Conservation (phyloP, 2,888 invertebrate genomes). For the Nephrotoma guestfalica region DNA sequence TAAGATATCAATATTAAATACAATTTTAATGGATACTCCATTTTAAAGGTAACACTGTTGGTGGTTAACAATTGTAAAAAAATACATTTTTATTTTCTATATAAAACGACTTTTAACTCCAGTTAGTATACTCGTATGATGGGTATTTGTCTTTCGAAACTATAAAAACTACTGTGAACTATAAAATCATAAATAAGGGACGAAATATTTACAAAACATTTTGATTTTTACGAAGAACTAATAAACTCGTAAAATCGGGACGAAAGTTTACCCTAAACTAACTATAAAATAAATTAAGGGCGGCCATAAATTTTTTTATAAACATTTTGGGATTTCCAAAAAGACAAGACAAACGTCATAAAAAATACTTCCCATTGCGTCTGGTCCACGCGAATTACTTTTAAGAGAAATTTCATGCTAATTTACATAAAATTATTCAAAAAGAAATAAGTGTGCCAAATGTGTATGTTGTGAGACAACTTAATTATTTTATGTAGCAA, state of each 20-base stretch:
- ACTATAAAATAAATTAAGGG: not conserved
- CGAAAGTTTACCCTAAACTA: not conserved
- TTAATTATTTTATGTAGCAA: not conserved
- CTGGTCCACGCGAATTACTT: not conserved
- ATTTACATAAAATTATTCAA: not conserved
- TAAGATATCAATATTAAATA: not conserved
- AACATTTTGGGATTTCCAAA: not conserved
- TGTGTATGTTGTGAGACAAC: not conserved
- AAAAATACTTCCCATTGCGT: not conserved
- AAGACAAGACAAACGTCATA: not conserved
- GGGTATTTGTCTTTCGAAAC: too few species aligned
- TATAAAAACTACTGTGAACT: not conserved
- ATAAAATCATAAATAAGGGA: not conserved
- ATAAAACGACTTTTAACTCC: not conserved
- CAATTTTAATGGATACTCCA: not conserved
- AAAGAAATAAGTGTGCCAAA: not conserved
- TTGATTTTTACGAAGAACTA: not conserved
- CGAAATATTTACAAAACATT: not conserved
- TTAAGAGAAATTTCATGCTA: not conserved
- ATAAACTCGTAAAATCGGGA: not conserved
- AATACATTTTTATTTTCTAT: not conserved
- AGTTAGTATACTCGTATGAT: not conserved
- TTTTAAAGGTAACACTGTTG: not conserved
- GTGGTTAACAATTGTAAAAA: not conserved
- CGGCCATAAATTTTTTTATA: not conserved